Evolutionary conservation across 2,797 vertebrate genomes (phyloP), one percentile per base, ranked within the genome.

Genomic region (Sitta carolinensis): DNA sequence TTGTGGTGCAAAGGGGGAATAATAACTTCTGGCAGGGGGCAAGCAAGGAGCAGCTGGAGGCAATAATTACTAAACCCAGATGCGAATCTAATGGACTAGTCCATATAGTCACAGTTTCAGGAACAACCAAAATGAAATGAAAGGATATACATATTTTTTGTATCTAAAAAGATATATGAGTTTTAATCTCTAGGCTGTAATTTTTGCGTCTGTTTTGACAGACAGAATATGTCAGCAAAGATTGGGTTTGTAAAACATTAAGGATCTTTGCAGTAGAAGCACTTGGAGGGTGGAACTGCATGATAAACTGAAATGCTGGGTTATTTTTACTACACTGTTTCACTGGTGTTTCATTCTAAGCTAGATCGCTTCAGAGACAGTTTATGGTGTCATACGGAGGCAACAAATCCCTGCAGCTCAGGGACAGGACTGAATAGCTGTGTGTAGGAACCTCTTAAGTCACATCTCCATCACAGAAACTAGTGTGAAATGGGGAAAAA

Each of bases 1-100:
- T 5, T 91, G 83, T 94, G 73, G 69, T 86, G 47, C 62, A 80
- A 92, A 74, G 58, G 66, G 55, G 66, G 32, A 88, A 66, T 94
- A 96, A 91, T 81, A 78, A 66, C 90, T 95, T 87, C 87, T 95
- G 87, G 90, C 91, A 91, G 90, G 93, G 93, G 69, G 63, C 61
- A 74, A 61, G 83, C 83, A 72, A 75, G 70, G 85, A 94, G 87
- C 91, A 94, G 93, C 95, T 96, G 93, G 82, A 91, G 69, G 73
- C 80, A 92, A 11, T 96, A 86, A 96, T 96, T 96, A 55, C 89
- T 86, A 62, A 89, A 91, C 77, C 48, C 40, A 81, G 76, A 94
- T 91, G 85, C 84, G 62, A 90, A 66, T 88, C 78, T 81, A 93
- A 94, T 94, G 66, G 21, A 62, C 69, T 86, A 72, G 36, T 77